Base-by-base conservation (phyloP, 2,113 vertebrate genomes). In the Trinectes maculatus region DNA sequence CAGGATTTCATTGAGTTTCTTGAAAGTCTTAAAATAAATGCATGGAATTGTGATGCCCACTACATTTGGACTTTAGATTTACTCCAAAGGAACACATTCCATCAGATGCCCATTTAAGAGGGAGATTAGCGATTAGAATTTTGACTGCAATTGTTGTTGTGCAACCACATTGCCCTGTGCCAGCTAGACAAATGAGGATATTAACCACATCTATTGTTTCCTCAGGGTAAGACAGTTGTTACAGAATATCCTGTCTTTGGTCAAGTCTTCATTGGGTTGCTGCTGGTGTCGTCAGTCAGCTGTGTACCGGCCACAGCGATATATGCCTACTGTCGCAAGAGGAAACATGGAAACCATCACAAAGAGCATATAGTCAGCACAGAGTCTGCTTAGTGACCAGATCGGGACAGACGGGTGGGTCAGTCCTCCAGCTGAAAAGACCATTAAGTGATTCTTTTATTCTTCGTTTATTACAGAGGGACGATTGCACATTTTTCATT, bases 301-400 rank as follows among this genome's bases (percentile, higher is more conserved):
- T 99, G 95, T 40, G 77, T 99, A 7, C 96, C 96, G 2, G 46
- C 96, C 52, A 86, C 62, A 8, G 96, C 96, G 43, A 74, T 97
- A 34, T 57, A 92, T 5, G 84, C 65, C 6, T 92, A 86, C 60
- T 24, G 93, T 55, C 76, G 0, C 46, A 94, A 71, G 62, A 87
- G 74, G 55, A 87, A 70, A 79, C 77, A 11, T 1, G 58, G 19
- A 19, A n/a, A 25, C 11, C 22, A 3, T 4, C 29, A 12, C 11
- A 13, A 19, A 53, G 24, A 65, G 54, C 21, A 1, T 0, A 10
- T 48, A 0, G 25, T 78, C 12, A 80, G n/a, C 55, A 82, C 84
- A 0, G 16, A 44, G 0, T 72, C 77, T 11, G 9, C 56, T 34
- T 79, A 80, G 44, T 3, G n/a, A 52, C 8, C 22, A 8, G 6